Evolutionary conservation across 2,797 vertebrate genomes (phyloP).

Genomic region (Sphaeramia orbicularis): DNA sequence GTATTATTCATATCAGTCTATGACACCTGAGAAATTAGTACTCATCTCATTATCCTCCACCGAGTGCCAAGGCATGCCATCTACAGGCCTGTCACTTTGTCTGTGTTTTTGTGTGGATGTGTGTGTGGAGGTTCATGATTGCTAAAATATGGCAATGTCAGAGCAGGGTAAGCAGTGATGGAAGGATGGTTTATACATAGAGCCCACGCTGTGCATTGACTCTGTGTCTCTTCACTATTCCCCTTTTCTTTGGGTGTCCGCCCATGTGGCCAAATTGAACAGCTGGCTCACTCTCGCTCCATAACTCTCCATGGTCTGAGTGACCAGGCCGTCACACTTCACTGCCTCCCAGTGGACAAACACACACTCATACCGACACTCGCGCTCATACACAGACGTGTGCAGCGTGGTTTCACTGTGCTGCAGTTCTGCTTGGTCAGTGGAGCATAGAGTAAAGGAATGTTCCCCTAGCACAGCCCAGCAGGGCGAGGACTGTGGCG

Average conservation of each 20-base stretch:
- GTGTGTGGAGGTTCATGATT: conserved; percentile 27
- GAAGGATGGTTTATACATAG: conserved; percentile 37
- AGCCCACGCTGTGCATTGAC: conserved; percentile 47
- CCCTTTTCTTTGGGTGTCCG: conserved; percentile 55
- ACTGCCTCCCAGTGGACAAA: conserved; percentile 64
- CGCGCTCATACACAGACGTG: conserved; percentile 28
- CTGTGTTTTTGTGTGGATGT: conserved; percentile 23
- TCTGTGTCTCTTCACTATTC: conserved; percentile 60
- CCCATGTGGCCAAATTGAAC: conserved; percentile 77
- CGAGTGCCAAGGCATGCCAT: conserved; percentile 25
- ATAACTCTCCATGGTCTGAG: conserved; percentile 71
- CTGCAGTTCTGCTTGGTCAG: conserved; percentile 73
- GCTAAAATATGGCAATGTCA: conserved; percentile 43
- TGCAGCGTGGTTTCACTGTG: conserved; percentile 45
- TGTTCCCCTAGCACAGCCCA: conserved; percentile 65
- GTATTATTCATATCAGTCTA: conserved; percentile 74
- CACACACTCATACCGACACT: conserved; percentile 43
- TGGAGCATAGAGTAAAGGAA: conserved; percentile 75
- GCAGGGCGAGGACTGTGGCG: conserved; percentile 61
- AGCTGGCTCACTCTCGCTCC: conserved; percentile 75
- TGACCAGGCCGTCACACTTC: conserved; percentile 73
- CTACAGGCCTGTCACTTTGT: conserved; percentile 36
- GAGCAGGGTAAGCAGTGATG: conserved; percentile 29
- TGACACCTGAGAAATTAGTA: conserved; percentile 74
- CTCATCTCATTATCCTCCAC: conserved; percentile 60